A percentile compares a stretch with the other conserved stretches of the same genome.
Evolutionary conservation across 2,797 vertebrate genomes (phyloP).

Genomic region (Microchirus variegatus): DNA sequence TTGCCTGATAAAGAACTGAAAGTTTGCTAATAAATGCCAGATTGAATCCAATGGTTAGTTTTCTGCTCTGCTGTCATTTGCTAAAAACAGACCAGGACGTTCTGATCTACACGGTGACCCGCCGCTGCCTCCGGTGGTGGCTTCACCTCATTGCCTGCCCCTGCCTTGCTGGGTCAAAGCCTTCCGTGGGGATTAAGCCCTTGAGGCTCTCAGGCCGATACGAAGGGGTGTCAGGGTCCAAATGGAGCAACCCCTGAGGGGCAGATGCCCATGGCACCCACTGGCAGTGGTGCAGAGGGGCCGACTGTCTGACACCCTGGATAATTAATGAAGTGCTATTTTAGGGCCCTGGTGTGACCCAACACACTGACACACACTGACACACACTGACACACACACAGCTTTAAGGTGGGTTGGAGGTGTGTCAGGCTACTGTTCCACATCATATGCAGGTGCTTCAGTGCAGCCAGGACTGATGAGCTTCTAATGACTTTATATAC

Average conservation of each 20-base stretch:
- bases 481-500: conserved; percentile 79
- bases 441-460: conserved; percentile 78
- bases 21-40: conserved; percentile 23
- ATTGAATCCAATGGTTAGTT: conserved; percentile 44
- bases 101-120: conserved; percentile 66
- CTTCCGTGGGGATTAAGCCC: conserved; percentile 61
- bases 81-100: conserved; percentile 73
- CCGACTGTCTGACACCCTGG: conserved; percentile 57
- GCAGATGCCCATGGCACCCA: conserved; percentile 66
- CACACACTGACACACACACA: conserved; percentile 50
- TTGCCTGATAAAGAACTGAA: conserved; percentile 17
- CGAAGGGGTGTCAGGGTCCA: conserved; percentile 66
- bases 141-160: conserved; percentile 72
- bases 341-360: conserved; percentile 73
- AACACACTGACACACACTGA: conserved; percentile 24
- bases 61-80: conserved; percentile 38
- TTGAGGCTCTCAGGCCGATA: conserved; percentile 61
- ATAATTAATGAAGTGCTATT: conserved; percentile 85
- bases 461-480: conserved; percentile 79
- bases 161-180: conserved; percentile 73
- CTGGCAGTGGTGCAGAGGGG: conserved; percentile 54
- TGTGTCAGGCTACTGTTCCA: conserved; percentile 67
- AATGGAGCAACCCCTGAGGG: conserved; percentile 68
- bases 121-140: conserved; percentile 62
- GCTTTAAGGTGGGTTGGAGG: conserved; percentile 49